Conservation (phyloP, 2,888 invertebrate genomes). For the Drosophila macrospina region DNA sequence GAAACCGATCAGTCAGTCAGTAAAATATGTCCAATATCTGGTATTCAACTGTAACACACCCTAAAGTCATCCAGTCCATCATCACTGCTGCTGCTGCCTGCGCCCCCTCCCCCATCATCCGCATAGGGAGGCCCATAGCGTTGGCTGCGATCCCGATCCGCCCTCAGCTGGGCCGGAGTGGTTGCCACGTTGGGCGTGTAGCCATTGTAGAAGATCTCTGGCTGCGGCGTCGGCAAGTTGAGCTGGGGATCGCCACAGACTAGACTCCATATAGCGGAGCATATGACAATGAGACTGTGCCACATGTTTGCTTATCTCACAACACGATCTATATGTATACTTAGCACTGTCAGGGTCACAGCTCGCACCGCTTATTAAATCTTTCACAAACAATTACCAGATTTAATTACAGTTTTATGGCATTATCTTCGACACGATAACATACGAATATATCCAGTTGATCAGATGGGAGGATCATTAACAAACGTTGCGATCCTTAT, state of each 20-base stretch:
- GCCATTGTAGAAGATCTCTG: constrained; percentile 82
- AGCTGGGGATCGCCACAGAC: constrained; percentile 85
- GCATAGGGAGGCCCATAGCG: constrained; percentile 84
- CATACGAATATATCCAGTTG: background rate
- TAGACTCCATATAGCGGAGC: constrained; percentile 29
- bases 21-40: background rate
- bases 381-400: constrained; percentile 70
- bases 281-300: constrained; percentile 41
- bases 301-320: constrained; percentile 54
- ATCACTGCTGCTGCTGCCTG: constrained; percentile 56
- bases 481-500: background rate
- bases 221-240: constrained; percentile 86
- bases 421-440: constrained; percentile 31
- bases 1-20: constrained; percentile 5
- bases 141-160: constrained; percentile 82
- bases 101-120: constrained; percentile 52
- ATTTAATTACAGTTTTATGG: constrained; percentile 54
- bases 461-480: background rate
- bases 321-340: constrained; percentile 52
- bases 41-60: constrained; percentile 65
- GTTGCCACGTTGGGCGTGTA: constrained; percentile 77
- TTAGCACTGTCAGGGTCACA: constrained; percentile 71
- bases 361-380: constrained; percentile 46
- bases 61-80: constrained; percentile 84
- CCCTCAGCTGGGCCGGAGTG: constrained; percentile 68